Evolutionary conservation across 2,113 vertebrate species (phyloP), one percentile per base, ranked within the genome.

Genomic region (Benitochromis conjunctus): DNA sequence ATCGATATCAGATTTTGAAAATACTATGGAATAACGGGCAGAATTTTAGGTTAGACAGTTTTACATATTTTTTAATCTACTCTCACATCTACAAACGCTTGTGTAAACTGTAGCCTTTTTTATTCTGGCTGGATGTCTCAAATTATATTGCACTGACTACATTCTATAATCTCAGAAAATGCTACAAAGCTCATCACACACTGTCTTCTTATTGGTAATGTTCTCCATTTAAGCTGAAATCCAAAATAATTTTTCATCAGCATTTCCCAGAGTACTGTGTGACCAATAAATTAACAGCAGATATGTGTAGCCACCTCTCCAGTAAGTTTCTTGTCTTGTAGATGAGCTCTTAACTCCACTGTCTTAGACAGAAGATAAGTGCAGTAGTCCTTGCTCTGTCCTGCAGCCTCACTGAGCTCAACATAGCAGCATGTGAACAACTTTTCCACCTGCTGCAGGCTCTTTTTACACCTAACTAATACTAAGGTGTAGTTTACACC

Each of bases 391-490:
- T 43, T 43, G 64, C 38, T 43, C 3, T 41, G 36, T 36, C 41
- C 64, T 43, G n/a, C 38, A 69, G 38, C 64, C 38, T 69, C 64
- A 43, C 12, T 26, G 64, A 71, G 5, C 64, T 46, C 64, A 69
- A 24, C 2, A 43, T 41, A 69, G 38, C 0, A 0, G 64, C 13
- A 4, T 14, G 21, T 18, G 24, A 71, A 46, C 41, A 10, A 26
- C 14, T 9, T 71, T 8, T 71, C 13, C 21, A 69, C 38, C n/a
- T 24, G n/a, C 24, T 2, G 21, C 12, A 0, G 66, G 7, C 0
- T 46, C 36, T 41, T 46, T 43, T 46, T 46, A 71, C 12, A 1
- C 12, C 13, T 43, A 69, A 43, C 43, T 69, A 43, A 69, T 24
- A 43, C 64, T 24, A 69, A 14, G n/a, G n/a, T 14, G 10, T 69